phyloP scores from a whole-genome alignment of 2,888 invertebrate genomes.

The Ormyrus thymus region DNA sequence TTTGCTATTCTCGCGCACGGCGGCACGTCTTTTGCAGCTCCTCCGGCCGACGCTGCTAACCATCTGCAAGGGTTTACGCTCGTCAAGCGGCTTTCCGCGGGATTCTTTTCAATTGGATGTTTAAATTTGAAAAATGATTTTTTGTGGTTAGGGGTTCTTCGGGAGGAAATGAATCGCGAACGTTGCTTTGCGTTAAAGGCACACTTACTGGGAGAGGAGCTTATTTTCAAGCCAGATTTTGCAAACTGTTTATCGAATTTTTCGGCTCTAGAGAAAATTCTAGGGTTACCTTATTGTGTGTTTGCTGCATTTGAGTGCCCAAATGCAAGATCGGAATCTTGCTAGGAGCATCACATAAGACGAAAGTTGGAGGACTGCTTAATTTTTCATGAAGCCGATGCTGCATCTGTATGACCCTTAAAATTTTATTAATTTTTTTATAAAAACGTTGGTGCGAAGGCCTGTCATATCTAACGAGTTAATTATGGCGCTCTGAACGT shows the following conservation, averaged over 20 bases:
- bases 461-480: conserved; percentile 46
- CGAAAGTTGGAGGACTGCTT: conserved; percentile 20
- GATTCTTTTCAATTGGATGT: background rate
- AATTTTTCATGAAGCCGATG: conserved; percentile 56
- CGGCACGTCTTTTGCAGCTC: conserved; percentile 55
- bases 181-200: background rate
- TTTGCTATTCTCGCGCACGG: conserved; percentile 64
- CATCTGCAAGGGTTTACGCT: conserved; percentile 37
- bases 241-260: too few species aligned
- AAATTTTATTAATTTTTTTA: conserved; percentile 20
- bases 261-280: background rate
- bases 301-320: conserved; percentile 57
- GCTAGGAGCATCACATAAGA: conserved; percentile 67
- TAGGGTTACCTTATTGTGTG: conserved; percentile 61
- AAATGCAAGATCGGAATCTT: conserved; percentile 60
- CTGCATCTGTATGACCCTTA: conserved; percentile 24
- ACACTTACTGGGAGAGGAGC: background rate
- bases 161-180: background rate
- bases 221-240: background rate
- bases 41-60: conserved; percentile 18
- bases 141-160: background rate
- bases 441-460: conserved; percentile 44
- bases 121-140: background rate
- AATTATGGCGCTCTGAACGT: conserved; percentile 47
- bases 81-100: background rate